These are phyloP conservation scores for Habroteleia sp. DNA, from an alignment of 2,888 invertebrate species.

Conservation along the genomic window DNA sequence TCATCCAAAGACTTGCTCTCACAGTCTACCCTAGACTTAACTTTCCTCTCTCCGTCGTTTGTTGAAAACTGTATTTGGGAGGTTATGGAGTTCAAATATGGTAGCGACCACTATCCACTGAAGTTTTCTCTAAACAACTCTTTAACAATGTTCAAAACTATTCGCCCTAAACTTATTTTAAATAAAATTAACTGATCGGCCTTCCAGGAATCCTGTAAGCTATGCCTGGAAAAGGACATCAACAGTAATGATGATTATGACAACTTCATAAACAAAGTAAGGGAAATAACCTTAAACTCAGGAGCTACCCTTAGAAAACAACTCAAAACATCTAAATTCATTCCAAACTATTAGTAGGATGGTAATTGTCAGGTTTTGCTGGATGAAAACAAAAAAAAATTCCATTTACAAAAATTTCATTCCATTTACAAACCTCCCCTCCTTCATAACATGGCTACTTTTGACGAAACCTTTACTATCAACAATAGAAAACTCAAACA, in stretches of 20 bases:
- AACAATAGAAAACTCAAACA: too few relatives aligned
- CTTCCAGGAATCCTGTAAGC: neutral
- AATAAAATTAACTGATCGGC: neutral
- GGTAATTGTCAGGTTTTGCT: too few relatives aligned
- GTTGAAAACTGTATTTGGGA: slow-evolving; percentile 6
- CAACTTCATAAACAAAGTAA: neutral
- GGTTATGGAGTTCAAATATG: slow-evolving; percentile 12
- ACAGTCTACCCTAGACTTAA: slow-evolving; percentile 12
- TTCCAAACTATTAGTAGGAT: too few relatives aligned
- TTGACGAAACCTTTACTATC: too few relatives aligned
- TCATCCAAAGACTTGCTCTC: neutral
- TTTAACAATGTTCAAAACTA: neutral
- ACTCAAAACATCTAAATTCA: too few relatives aligned
- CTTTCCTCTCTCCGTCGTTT: neutral
- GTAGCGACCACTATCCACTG: slow-evolving; percentile 16
- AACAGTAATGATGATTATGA: too few relatives aligned
- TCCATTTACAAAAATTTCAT: too few relatives aligned
- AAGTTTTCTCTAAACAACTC: neutral
- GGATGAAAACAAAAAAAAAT: too few relatives aligned
- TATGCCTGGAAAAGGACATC: too few relatives aligned
- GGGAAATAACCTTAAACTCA: neutral
- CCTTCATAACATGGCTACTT: too few relatives aligned
- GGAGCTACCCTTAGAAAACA: neutral
- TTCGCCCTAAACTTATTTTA: neutral
- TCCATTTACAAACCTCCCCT: too few relatives aligned